Evolutionary conservation across 2,797 vertebrate genomes (phyloP).

Genomic region (Sternarchorhynchus goeldii): DNA sequence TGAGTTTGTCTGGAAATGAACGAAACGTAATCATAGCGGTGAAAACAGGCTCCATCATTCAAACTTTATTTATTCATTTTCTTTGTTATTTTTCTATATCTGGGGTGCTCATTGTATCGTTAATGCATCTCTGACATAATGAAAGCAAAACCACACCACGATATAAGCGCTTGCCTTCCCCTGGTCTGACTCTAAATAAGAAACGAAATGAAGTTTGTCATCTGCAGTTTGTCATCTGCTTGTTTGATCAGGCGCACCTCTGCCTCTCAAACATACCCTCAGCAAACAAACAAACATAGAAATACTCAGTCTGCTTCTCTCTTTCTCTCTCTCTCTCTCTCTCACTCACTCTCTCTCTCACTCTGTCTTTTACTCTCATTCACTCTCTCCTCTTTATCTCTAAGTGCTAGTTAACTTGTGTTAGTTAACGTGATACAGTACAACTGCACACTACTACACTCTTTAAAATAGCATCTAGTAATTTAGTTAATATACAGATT

Average conservation of each 20-base stretch:
- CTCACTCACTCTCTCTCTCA: too few species aligned
- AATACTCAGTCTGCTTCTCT: background rate
- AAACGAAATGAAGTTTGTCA: constrained; percentile 44
- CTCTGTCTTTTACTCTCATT: too few species aligned
- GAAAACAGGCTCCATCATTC: constrained; percentile 20
- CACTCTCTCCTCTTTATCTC: too few species aligned
- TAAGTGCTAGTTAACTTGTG: too few species aligned
- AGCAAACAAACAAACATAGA: background rate
- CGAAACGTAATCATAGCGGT: constrained; percentile 7
- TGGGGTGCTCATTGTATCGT: constrained; percentile 18
- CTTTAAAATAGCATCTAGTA: constrained; percentile 14
- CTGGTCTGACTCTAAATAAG: constrained; percentile 41
- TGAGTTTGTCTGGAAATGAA: background rate
- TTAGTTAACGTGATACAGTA: background rate
- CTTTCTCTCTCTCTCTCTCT: too few species aligned
- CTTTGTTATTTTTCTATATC: constrained; percentile 8
- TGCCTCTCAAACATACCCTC: background rate
- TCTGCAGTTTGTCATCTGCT: constrained; percentile 25
- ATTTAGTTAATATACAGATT: constrained; percentile 56
- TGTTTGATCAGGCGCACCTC: constrained; percentile 15
- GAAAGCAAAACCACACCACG: constrained; percentile 24
- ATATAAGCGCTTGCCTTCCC: background rate
- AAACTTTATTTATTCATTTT: constrained; percentile 18
- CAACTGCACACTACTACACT: constrained; percentile 8
- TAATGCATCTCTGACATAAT: constrained; percentile 32